Conservation (phyloP, 2,888 invertebrate genomes). For the Coenonympha glycerion region DNA sequence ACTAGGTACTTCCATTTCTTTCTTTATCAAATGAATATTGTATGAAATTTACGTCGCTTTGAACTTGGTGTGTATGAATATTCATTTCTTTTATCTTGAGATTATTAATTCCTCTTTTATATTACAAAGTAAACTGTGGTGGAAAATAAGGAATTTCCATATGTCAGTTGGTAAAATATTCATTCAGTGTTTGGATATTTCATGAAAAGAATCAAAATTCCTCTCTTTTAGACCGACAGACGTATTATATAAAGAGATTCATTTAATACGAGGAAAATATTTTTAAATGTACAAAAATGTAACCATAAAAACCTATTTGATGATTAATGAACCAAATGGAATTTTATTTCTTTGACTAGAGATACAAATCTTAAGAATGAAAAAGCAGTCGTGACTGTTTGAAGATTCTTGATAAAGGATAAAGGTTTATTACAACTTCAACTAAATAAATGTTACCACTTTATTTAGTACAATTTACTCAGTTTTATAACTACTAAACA, state of each 20-base stretch:
- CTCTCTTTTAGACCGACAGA: neutral
- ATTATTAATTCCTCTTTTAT: constrained; percentile 13
- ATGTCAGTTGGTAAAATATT: constrained; percentile 6
- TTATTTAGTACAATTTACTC: too few relatives aligned
- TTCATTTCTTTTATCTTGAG: constrained; percentile 10
- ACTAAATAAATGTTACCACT: too few relatives aligned
- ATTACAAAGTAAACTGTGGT: constrained; percentile 5
- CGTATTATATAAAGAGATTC: neutral
- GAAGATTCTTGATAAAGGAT: too few relatives aligned
- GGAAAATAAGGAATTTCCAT: constrained; percentile 4
- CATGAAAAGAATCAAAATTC: neutral
- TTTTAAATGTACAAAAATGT: too few relatives aligned
- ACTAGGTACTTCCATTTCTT: too few relatives aligned
- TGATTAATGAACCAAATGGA: too few relatives aligned
- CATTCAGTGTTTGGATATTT: constrained; percentile 3
- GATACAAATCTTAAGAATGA: too few relatives aligned
- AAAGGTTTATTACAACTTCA: too few relatives aligned
- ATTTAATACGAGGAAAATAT: neutral
- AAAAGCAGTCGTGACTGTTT: too few relatives aligned
- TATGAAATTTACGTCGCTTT: constrained; percentile 6
- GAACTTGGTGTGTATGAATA: constrained; percentile 11
- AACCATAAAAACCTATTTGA: too few relatives aligned
- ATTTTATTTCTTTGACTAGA: too few relatives aligned
- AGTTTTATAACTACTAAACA: too few relatives aligned
- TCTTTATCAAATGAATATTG: constrained; percentile 2